Conservation (phyloP, 2,888 invertebrate genomes). For the Petrolisthes cinctipes region DNA sequence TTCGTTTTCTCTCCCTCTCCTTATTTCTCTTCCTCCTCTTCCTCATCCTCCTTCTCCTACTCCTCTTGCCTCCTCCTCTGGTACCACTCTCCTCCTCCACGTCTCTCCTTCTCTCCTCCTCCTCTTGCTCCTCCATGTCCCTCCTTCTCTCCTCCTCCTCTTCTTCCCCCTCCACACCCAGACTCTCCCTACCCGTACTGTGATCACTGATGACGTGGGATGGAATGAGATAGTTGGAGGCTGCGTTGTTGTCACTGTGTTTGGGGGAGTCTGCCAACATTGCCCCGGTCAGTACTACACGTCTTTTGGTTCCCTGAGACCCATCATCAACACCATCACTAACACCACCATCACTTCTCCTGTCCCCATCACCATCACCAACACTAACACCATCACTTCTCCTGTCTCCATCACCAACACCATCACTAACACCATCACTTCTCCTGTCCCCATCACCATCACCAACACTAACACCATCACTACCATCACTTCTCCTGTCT, state of each 20-base stretch:
- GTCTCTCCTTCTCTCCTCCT: conserved; percentile 16
- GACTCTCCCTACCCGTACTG: neutral
- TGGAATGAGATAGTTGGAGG: neutral
- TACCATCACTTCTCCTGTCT: neutral
- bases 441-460: neutral
- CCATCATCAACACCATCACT: neutral
- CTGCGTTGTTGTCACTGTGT: conserved; percentile 3
- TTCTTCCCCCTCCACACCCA: neutral
- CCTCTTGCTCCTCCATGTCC: neutral
- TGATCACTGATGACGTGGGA: conserved; percentile 1
- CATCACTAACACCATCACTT: too few species aligned
- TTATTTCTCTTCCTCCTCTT: conserved; percentile 10
- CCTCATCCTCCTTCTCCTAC: conserved; percentile 10
- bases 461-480: neutral
- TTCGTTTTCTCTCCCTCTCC: conserved; percentile 5
- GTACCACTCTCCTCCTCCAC: conserved; percentile 13
- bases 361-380: too few species aligned
- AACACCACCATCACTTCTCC: neutral
- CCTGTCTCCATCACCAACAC: neutral
- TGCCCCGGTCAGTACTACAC: conserved; percentile 20
- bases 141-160: neutral
- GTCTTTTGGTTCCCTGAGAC: conserved; percentile 20
- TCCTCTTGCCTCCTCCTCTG: neutral
- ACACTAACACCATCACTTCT: neutral
- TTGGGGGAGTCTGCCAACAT: conserved; percentile 57